Conservation (phyloP, 2,113 vertebrate species). For the Pygoscelis antarcticus region DNA sequence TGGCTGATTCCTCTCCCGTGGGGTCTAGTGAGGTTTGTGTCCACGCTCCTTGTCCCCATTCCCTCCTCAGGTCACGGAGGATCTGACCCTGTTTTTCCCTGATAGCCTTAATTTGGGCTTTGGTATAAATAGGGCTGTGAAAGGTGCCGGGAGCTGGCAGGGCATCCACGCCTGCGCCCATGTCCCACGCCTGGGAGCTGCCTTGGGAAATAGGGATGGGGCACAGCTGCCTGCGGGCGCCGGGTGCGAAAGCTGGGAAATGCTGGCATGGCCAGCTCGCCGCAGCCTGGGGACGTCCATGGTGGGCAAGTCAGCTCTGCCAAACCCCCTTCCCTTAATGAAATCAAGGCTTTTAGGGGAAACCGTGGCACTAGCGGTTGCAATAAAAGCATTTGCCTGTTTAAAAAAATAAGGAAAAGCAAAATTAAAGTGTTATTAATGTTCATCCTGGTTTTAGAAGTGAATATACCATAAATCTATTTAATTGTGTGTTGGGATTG, state of each 20-base stretch:
- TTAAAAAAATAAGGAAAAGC: neutral
- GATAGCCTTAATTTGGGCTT: neutral
- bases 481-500: neutral
- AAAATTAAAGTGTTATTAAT: neutral
- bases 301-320: neutral
- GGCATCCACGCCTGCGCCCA: neutral
- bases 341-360: neutral
- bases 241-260: neutral
- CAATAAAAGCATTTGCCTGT: neutral
- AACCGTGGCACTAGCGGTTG: neutral
- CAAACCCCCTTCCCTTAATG: neutral
- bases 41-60: neutral
- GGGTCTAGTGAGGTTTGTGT: neutral
- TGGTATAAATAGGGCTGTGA: neutral
- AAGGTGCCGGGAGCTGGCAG: neutral
- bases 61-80: rapidly evolving
- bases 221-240: rapidly evolving
- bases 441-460: neutral
- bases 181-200: rapidly evolving
- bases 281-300: neutral
- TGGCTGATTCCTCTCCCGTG: neutral
- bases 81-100: neutral
- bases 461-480: neutral
- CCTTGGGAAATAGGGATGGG: neutral
- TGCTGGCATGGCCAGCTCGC: rapidly evolving